These are phyloP conservation scores for Fistularia tabacaria DNA, from an alignment of 2,797 vertebrate genomes.

Conservation along the genomic window DNA sequence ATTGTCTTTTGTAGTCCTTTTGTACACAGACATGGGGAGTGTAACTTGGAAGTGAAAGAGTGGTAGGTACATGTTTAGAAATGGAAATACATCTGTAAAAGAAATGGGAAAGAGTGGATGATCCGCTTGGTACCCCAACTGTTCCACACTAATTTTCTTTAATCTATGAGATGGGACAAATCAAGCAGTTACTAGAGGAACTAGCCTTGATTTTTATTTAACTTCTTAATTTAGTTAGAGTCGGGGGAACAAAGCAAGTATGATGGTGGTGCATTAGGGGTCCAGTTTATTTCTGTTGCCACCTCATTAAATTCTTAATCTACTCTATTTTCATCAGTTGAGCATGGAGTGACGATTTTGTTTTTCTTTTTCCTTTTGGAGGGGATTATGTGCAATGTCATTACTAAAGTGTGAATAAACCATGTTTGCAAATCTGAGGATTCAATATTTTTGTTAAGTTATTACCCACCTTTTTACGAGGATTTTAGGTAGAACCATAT, in stretches of 20 bases:
- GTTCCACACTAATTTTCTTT: conserved; percentile 66
- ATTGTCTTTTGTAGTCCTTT: conserved; percentile 28
- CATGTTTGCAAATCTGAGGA: conserved; percentile 63
- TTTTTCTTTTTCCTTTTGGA: conserved; percentile 60
- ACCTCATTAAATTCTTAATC: conserved; percentile 41
- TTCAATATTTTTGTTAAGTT: conserved; percentile 3
- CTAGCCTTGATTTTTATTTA: conserved; percentile 71
- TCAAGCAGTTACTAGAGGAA: conserved; percentile 57
- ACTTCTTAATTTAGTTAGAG: conserved; percentile 67
- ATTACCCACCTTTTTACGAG: too few species aligned
- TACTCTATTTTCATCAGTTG: conserved; percentile 44
- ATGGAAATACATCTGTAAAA: conserved; percentile 49
- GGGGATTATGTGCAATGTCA: conserved; percentile 79
- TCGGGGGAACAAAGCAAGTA: conserved; percentile 55
- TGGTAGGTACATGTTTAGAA: conserved; percentile 54
- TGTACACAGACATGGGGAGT: conserved; percentile 1
- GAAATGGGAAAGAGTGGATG: conserved; percentile 24
- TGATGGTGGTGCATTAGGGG: conserved; percentile 56
- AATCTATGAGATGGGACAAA: conserved; percentile 56
- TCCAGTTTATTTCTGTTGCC: conserved; percentile 52
- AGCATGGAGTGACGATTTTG: conserved; percentile 54
- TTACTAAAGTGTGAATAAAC: conserved; percentile 59
- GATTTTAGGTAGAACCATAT: too few species aligned
- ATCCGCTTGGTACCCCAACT: conserved; percentile 62
- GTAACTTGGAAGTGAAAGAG: background rate